Evolutionary conservation across 1,140 invertebrate species (phyloP), one percentile per base, ranked within the genome.

Genomic region (Drosophila burlai): DNA sequence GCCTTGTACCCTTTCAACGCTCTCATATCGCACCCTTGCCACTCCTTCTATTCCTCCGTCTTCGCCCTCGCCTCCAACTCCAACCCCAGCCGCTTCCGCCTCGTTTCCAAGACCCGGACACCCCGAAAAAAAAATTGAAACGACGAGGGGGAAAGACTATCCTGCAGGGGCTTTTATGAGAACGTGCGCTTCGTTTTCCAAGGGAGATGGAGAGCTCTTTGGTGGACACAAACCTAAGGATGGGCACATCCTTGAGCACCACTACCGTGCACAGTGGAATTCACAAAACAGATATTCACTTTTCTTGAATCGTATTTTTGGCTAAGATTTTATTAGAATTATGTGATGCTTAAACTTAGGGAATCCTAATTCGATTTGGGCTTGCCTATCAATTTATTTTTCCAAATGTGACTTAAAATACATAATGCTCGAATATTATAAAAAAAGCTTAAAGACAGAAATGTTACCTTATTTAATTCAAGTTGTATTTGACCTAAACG

Each of bases 1-100:
- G 77, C 78, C 81, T 89, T 89, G 85, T 76, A 84, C 84, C 84
- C 85, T 90, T 89, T 89, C 74, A 89, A 69, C 85, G 66, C 73
- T 65, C 81, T 80, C 34, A 47, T 82, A 58, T 78, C 52, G 26
- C 47, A 58, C 60, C 65, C 49, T 50, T 54, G 80, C 49, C 34
- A 52, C 45, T 61, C 64, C 67, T 71, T 69, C 55, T 59, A 40
- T 60, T 47, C 38, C 40, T 34, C 3, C 16, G 31, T 26, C 26
- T 49, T 26, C 16, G 43, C 38, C 34, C 40, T 36, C 29, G 15
- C 46, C 29, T 24, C 29, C 40, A 10, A 55, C 29, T 24, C 29
- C 40, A 10, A 55, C 42, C n/a, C 6, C 16, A 31, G 18, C 29
- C 46, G 31, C 47, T 45, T 46, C 58, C 42, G 36, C 45, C 18